Percentiles rank a stretch among this genome's conserved stretches.
Evolutionary conservation across 2,888 invertebrate species (phyloP).

Genomic region (Oxyscelio sp.): DNA sequence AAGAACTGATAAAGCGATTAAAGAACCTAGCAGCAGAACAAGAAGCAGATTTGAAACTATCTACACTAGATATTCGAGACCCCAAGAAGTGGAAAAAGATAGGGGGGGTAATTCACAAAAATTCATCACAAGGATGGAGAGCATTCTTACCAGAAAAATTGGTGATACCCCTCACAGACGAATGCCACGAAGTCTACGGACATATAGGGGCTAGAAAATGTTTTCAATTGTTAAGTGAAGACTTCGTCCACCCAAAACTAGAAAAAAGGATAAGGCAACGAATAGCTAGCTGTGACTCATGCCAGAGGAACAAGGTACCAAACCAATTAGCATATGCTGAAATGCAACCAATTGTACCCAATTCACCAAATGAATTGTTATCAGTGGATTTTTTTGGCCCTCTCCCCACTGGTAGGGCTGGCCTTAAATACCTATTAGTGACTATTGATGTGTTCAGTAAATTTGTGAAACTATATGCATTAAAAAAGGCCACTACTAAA

Average conservation of each 20-base stretch:
- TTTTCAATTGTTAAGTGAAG: conserved; percentile 5
- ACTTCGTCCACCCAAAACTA: conserved; percentile 13
- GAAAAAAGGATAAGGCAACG: neutral
- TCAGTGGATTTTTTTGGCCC: no score
- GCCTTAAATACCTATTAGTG: no score
- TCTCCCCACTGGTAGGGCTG: no score
- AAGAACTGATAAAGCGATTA: neutral
- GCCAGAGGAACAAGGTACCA: conserved; percentile 14
- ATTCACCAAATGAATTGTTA: conserved; percentile 29
- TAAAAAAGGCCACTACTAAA: no score
- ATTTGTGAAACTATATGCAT: no score
- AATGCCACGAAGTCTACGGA: neutral
- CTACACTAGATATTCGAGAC: no score
- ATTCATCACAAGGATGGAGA: neutral
- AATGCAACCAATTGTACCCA: conserved; percentile 3
- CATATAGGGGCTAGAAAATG: neutral
- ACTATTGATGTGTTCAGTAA: no score
- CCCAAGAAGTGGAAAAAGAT: no score
- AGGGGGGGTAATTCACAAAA: neutral
- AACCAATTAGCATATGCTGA: neutral
- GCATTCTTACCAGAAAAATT: neutral
- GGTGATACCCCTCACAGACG: neutral
- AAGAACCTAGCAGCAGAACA: neutral
- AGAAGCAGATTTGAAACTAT: neutral
- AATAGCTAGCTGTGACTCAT: no score